Conservation (phyloP, 2,888 invertebrate genomes). For the Chironomus tentans region DNA sequence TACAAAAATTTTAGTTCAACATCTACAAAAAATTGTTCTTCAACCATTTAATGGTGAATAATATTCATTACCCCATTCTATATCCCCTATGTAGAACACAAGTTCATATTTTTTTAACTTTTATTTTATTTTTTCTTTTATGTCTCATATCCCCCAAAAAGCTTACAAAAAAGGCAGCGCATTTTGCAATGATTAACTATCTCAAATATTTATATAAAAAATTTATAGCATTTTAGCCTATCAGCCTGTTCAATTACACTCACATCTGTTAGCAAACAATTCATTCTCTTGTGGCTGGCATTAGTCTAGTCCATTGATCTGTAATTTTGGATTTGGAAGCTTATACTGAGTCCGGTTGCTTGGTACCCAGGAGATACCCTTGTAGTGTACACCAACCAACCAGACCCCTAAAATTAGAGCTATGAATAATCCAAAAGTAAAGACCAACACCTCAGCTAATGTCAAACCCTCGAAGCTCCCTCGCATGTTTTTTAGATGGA, state of each 20-base stretch:
- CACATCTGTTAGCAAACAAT: background rate
- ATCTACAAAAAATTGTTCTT: background rate
- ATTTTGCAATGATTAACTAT: background rate
- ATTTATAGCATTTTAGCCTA: background rate
- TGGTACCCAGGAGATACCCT: too few species aligned
- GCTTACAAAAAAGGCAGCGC: slow-evolving; percentile 4
- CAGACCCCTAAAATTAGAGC: too few species aligned
- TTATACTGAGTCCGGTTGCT: too few species aligned
- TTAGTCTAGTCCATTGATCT: too few species aligned
- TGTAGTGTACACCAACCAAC: too few species aligned
- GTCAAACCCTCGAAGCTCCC: too few species aligned
- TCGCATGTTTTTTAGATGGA: too few species aligned
- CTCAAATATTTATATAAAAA: background rate
- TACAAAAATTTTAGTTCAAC: background rate
- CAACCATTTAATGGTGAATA: background rate
- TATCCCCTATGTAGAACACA: background rate
- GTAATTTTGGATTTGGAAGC: too few species aligned
- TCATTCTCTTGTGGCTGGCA: background rate
- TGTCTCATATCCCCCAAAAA: background rate
- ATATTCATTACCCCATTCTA: background rate
- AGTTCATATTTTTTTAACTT: background rate
- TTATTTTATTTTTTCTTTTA: background rate
- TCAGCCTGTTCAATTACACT: background rate
- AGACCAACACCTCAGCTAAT: too few species aligned
- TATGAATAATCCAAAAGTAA: too few species aligned